Conservation (phyloP, 2,797 vertebrate genomes). For the Erethizon dorsatum region DNA sequence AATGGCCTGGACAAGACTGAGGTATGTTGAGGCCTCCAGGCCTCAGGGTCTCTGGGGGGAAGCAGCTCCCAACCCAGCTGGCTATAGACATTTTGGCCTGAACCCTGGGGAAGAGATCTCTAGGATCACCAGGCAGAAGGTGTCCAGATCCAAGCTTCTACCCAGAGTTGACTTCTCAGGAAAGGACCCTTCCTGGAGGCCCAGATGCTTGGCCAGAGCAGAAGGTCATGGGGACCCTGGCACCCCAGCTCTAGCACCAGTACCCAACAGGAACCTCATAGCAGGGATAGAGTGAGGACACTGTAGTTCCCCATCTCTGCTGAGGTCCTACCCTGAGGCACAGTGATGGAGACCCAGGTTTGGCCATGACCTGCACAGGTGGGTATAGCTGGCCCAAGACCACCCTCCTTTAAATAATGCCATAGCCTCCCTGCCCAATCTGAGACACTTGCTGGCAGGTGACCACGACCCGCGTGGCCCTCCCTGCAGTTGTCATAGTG, state of each 20-base stretch:
- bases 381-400: background rate
- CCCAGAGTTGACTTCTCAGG: background rate
- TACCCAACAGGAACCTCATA: background rate
- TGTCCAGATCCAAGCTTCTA: conserved; percentile 43
- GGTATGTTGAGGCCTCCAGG: conserved; percentile 80
- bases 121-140: conserved; percentile 19
- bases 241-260: background rate
- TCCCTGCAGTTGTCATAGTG: conserved; percentile 58
- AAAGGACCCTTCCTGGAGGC: background rate
- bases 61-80: background rate
- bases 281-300: background rate
- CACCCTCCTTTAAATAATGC: conserved; percentile 12
- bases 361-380: background rate
- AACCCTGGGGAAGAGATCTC: background rate
- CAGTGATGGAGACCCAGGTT: background rate
- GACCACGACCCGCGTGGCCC: conserved; percentile 72
- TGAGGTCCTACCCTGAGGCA: background rate
- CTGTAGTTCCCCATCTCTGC: background rate
- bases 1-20: conserved; percentile 66
- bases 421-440: conserved; percentile 37
- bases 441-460: conserved; percentile 41
- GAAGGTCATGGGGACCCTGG: background rate
- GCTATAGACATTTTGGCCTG: background rate
- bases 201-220: background rate
- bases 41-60: conserved; percentile 3